These are phyloP conservation scores for Chrysomallon squamiferum DNA, from an alignment of 1,140 invertebrate species.

Conservation along the genomic window DNA sequence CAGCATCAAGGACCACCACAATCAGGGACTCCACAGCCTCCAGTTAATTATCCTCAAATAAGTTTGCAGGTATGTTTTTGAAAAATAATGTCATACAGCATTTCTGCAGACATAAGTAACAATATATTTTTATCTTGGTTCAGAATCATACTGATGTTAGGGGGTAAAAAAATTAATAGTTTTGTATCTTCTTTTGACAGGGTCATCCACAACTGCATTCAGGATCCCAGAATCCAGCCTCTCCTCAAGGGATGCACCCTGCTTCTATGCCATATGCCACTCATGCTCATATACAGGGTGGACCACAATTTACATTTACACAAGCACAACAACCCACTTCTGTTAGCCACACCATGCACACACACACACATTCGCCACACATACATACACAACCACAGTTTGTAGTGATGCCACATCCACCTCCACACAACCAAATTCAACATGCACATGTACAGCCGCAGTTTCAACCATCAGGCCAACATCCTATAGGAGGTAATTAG, in stretches of 20 bases:
- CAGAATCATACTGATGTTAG: no score
- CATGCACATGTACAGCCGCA: slow-evolving; percentile 1
- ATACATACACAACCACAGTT: not conserved
- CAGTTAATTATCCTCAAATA: slow-evolving; percentile 2
- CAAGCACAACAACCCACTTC: slow-evolving; percentile 10
- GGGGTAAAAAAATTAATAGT: no score
- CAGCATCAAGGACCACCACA: slow-evolving; percentile 4
- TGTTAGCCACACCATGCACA: slow-evolving; percentile 2
- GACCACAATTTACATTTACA: slow-evolving; percentile 9
- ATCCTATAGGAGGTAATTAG: not conserved
- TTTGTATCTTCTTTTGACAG: no score
- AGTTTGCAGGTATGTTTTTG: not conserved
- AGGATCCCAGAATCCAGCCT: slow-evolving; percentile 9
- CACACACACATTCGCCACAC: slow-evolving; percentile 1
- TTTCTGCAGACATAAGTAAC: no score
- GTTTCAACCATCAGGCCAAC: not conserved
- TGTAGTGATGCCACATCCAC: slow-evolving; percentile 1
- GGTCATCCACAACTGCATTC: slow-evolving; percentile 5
- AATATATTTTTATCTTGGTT: no score
- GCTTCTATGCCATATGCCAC: slow-evolving; percentile 2
- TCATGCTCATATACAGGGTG: slow-evolving; percentile 2
- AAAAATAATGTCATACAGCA: no score
- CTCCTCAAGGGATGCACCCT: slow-evolving; percentile 7
- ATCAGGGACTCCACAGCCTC: slow-evolving; percentile 5
- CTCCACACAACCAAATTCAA: slow-evolving; percentile 5